These are phyloP conservation scores for Stylophora pistillata DNA, from an alignment of 64 coral and sea anemone species.

Conservation along the genomic window DNA sequence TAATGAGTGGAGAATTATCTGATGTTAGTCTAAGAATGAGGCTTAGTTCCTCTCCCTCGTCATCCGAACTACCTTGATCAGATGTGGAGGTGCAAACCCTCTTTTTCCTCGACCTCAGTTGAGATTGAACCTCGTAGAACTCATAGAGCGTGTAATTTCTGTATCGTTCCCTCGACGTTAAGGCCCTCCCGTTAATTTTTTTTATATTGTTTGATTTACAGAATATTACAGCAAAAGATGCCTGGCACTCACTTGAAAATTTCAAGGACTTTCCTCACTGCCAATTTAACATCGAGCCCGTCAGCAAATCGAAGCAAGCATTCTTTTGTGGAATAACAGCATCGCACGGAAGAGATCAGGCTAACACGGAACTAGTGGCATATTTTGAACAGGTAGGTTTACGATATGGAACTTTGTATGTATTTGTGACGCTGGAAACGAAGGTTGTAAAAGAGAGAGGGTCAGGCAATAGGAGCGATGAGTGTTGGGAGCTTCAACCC, in stretches of 20 bases:
- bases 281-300: conserved; percentile 1
- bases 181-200: background rate
- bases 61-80: too few relatives aligned
- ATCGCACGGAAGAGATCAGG: conserved; percentile 6
- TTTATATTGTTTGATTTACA: background rate
- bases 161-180: too few relatives aligned
- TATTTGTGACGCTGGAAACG: background rate
- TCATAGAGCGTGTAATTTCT: background rate
- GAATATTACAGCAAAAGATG: conserved; percentile 6
- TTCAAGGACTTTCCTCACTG: background rate
- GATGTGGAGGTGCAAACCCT: too few relatives aligned
- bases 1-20: too few relatives aligned
- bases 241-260: background rate
- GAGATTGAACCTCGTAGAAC: too few relatives aligned
- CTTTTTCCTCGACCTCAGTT: too few relatives aligned
- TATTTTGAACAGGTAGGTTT: conserved; percentile 20
- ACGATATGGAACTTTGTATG: background rate
- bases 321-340: conserved; percentile 36
- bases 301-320: conserved; percentile 7
- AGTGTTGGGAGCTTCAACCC: too few relatives aligned
- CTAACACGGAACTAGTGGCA: background rate
- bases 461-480: background rate
- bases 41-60: too few relatives aligned
- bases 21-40: too few relatives aligned
- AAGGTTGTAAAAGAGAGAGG: background rate